A percentile compares a stretch with the other conserved stretches of the same genome.
phyloP scores from a whole-genome alignment of 35 echinoderm and acorn worm species.

The Diadema setosum region DNA sequence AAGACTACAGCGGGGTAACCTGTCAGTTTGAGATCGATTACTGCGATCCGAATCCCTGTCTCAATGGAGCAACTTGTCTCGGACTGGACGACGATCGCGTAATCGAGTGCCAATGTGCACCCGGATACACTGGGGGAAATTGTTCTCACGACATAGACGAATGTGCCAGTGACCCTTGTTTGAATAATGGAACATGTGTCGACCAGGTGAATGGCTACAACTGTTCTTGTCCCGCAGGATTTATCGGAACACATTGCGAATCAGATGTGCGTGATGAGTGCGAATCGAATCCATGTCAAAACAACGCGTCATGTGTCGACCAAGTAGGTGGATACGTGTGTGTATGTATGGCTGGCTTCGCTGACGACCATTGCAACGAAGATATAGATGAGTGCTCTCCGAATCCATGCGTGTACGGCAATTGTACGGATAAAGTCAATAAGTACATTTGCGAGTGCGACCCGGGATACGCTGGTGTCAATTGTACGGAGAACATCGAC shows the following conservation, averaged over 20 bases:
- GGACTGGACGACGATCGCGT: conserved; percentile 15
- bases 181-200: neutral
- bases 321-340: neutral
- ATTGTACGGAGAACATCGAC: conserved; percentile 26
- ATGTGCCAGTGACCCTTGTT: neutral
- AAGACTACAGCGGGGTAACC: neutral
- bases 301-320: neutral
- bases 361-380: neutral
- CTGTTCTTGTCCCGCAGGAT: neutral
- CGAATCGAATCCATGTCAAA: neutral
- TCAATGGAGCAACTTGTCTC: conserved; percentile 39
- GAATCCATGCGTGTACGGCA: conserved; percentile 19
- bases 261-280: neutral
- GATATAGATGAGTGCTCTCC: conserved; percentile 31
- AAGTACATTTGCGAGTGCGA: neutral
- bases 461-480: neutral
- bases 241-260: neutral
- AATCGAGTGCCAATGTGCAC: conserved; percentile 38
- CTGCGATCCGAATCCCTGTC: conserved; percentile 50
- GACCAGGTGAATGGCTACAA: neutral
- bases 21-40: conserved; percentile 28
- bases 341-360: neutral
- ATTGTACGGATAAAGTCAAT: neutral
- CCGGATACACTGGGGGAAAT: conserved; percentile 25
- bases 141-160: conserved; percentile 20